Base-by-base conservation (phyloP, 1,140 invertebrate species). In the Pseudomyrmex pallidus region DNA sequence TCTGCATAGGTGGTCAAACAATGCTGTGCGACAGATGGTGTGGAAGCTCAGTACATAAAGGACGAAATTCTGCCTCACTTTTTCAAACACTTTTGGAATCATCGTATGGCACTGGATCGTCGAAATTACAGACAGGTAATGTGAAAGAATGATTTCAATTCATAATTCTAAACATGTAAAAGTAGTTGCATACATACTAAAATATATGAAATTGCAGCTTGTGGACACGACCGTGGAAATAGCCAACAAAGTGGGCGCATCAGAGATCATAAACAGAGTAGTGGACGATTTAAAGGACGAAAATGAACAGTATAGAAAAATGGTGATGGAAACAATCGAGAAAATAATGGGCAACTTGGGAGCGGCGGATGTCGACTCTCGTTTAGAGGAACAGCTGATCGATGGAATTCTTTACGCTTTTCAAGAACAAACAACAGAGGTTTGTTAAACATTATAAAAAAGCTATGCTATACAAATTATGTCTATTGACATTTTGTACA, bases 311-410 rank as follows among this genome's bases (percentile, higher is more conserved):
- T 99, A 99, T 93, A 96, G 99, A 83, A 99, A 99, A 95, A 99
- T 99, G 99, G 99, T 99, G 0, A 99, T 99, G 98, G 99, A 99
- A 94, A 99, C 98, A 0, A 99, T 99, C 85, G 99, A 99, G 93
- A 99, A 99, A 94, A 98, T 99, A 78, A 98, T 99, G 96, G 98
- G 97, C 7, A 99, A 99, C 93, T 95, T 99, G 20, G 99, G 99
- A 52, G 99, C 99, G 0, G 98, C 98, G 0, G 99, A 99, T 93
- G 99, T 99, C 66, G 99, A 99, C 94, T 99, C 98, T 0, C 95
- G 99, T 59, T 94, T 99, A 0, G 99, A 99, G 94, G 99, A 99
- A 94, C 99, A 99, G 91, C 96, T 99, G 12, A 99, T 99, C 94
- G 99, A 99, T 91, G 99, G 99, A 88, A 99, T 99, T 90, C 94